Evolutionary conservation across 2,113 vertebrate species (phyloP), one percentile per base, ranked within the genome.

Genomic region (Lampris megalopsis): DNA sequence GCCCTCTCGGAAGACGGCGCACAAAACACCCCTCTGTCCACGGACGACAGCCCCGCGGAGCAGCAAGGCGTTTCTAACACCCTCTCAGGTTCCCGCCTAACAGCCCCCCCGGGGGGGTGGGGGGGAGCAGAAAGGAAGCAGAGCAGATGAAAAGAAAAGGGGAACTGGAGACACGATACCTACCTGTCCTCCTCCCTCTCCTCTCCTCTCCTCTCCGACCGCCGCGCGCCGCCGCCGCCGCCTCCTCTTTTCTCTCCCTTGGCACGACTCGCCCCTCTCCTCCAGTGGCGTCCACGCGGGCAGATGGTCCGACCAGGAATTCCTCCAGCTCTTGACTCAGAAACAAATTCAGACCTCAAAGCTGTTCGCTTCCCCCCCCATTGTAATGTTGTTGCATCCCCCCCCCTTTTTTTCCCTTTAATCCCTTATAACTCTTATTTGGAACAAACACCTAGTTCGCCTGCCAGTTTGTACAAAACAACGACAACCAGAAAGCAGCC

Each of bases 51-150:
- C 64, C 72, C 73, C 57, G 3, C 57, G 3, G 58, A 82, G 78
- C 82, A 81, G 72, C 79, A 78, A 82, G 81, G 88, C 78, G 73
- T 90, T 90, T 89, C 70, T 84, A 87, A 91, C 90, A 88, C 90
- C 88, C 84, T 89, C 91, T 85, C 89, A 48, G 54, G 85, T 89
- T 89, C 86, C 89, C 52, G 9, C 72, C 76, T 24, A 24, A 24
- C 24, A 24, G 24, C 74, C 68, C 57, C 80, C 53, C 84, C 87
- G 68, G 64, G 88, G 85, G 84, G 83, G 75, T 79, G 79, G 71
- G 68, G 64, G 88, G 85, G 84, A 81, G 75, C 80, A 80, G 71
- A 82, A 81, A 73, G 77, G 63, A 89, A 89, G 75, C 79, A 75
- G 79, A 63, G 71, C 49, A 77, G 75, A 86, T 92, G 82, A 91